Conservation (phyloP, 2,888 invertebrate genomes). For the Hirtodrosophila histrioides region DNA sequence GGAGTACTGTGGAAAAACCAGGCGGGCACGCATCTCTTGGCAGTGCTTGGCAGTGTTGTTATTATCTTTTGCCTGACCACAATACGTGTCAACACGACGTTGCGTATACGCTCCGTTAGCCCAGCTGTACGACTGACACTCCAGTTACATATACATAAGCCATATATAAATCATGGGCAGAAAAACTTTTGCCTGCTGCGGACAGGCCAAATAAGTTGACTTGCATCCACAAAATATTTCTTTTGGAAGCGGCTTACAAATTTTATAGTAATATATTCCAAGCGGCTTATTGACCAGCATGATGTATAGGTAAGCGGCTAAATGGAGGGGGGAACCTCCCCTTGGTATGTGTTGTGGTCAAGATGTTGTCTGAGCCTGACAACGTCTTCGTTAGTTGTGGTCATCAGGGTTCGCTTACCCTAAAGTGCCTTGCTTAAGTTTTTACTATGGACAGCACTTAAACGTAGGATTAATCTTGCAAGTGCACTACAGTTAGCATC, state of each 20-base stretch:
- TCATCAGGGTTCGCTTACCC: constrained; percentile 27
- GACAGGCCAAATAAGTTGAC: constrained; percentile 50
- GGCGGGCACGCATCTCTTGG: constrained; percentile 13
- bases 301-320: constrained; percentile 29
- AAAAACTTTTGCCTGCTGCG: constrained; percentile 50
- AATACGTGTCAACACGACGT: constrained; percentile 69
- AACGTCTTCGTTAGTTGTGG: constrained; percentile 56
- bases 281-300: constrained; percentile 69
- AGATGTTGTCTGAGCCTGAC: constrained; percentile 27
- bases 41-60: constrained; percentile 39
- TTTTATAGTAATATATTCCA: constrained; percentile 56
- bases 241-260: constrained; percentile 66
- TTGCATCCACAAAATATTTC: constrained; percentile 44
- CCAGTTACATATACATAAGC: constrained; percentile 1
- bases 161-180: constrained; percentile 62
- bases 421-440: background rate
- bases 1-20: constrained; percentile 33
- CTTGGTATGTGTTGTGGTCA: constrained; percentile 39
- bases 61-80: constrained; percentile 74
- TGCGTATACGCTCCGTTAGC: constrained; percentile 45
- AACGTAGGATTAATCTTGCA: background rate
- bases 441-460: background rate
- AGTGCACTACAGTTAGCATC: constrained; percentile 5
- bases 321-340: background rate
- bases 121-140: constrained; percentile 38